Evolutionary conservation across 2,113 vertebrate genomes (phyloP), one percentile per base, ranked within the genome.

Genomic region (Oxyruncus cristatus): DNA sequence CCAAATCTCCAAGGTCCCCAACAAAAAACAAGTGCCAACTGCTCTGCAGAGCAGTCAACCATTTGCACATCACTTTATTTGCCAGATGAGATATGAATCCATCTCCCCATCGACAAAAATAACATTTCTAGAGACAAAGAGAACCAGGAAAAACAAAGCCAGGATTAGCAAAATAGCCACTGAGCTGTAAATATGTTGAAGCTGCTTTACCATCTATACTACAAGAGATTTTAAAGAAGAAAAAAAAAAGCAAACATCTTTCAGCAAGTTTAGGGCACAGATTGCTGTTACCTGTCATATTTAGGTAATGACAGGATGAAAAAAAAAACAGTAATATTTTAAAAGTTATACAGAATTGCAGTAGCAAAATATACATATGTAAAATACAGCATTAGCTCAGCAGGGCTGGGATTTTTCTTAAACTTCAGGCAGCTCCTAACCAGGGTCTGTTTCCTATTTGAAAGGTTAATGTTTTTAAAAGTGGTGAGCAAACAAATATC

Each of bases 61-160:
- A 78, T 96, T 96, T 95, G 91, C 77, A 93, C 79, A 84, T 92
- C 90, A 46, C 68, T 88, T 37, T 12, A 44, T 59, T 47, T 72
- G 56, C 71, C 71, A 90, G 87, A 73, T 2, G 0, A 88, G 88
- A 66, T 42, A 27, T 0, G 0, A 92, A 77, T 49, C 90, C 82
- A 63, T 62, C 78, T 77, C 88, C 85, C 78, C 37, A 8, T 66
- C 2, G 11, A 73, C 75, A 95, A 85, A 83, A 83, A 59, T 8
- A 93, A 96, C 77, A 76, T 39, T 72, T 91, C 58, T 39, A 33
- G 53, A 65, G 74, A 75, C 92, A 82, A 85, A 92, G 44, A 50
- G 47, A 89, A 78, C 3, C 32, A 50, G 33, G 27, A 63, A 74
- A 95, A 89, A 68, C 85, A 90, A 86, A 77, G 24, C 14, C 4